Evolutionary conservation across 2,888 invertebrate species (phyloP).

Genomic region (Troides helena): DNA sequence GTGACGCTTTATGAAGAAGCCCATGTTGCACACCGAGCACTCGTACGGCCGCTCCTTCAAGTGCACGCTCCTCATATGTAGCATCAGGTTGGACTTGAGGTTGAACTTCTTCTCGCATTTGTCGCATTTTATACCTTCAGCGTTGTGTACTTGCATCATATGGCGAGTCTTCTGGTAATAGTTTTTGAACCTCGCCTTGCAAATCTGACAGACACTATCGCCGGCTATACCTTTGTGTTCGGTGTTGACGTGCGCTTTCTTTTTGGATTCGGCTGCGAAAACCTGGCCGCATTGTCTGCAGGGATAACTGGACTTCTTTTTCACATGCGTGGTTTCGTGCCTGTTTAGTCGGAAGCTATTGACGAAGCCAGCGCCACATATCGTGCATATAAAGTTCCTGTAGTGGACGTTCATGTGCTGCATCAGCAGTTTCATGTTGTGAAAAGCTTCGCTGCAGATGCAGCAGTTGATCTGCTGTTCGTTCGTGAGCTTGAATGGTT

Average conservation of each 20-base stretch:
- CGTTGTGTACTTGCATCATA: slow-evolving; percentile 70
- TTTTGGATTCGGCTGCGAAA: slow-evolving; percentile 66
- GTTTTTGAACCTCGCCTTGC: slow-evolving; percentile 70
- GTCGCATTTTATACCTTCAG: slow-evolving; percentile 68
- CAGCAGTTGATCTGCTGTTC: slow-evolving; percentile 66
- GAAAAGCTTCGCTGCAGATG: slow-evolving; percentile 60
- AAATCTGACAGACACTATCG: slow-evolving; percentile 70
- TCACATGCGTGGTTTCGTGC: slow-evolving; percentile 66
- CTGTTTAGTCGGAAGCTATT: slow-evolving; percentile 64
- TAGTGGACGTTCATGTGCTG: slow-evolving; percentile 74
- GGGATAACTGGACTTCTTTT: slow-evolving; percentile 64
- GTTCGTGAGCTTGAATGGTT: slow-evolving; percentile 60
- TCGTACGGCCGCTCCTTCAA: slow-evolving; percentile 68
- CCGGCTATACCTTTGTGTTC: slow-evolving; percentile 72
- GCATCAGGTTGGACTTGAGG: slow-evolving; percentile 61
- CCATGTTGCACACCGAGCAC: slow-evolving; percentile 71
- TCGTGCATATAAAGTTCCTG: slow-evolving; percentile 70
- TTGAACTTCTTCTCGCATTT: slow-evolving; percentile 72
- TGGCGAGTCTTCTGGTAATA: slow-evolving; percentile 72
- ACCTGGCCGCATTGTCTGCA: slow-evolving; percentile 64
- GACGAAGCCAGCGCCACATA: slow-evolving; percentile 71
- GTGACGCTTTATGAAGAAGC: slow-evolving; percentile 70
- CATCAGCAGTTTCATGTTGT: slow-evolving; percentile 69
- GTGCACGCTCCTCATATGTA: slow-evolving; percentile 69
- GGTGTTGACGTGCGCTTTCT: slow-evolving; percentile 67